These are phyloP conservation scores for Pogonocichla stellata DNA, from an alignment of 2,113 vertebrate genomes.

Conservation along the genomic window DNA sequence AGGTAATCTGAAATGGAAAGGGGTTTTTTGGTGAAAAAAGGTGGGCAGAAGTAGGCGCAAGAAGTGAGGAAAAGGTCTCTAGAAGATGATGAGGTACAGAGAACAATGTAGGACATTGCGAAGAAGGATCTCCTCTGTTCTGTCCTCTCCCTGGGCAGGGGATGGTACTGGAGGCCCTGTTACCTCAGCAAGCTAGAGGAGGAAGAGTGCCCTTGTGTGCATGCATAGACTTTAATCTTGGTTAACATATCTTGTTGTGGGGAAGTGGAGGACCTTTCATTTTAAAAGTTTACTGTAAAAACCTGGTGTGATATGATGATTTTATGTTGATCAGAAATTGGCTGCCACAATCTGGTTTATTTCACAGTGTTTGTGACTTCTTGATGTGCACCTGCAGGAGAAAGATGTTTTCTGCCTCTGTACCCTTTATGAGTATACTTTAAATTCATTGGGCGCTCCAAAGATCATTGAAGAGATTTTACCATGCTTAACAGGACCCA, in stretches of 20 bases:
- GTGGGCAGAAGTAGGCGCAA: not conserved
- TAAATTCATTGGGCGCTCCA: not conserved
- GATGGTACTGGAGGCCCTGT: not conserved
- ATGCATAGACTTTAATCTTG: not conserved
- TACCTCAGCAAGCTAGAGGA: not conserved
- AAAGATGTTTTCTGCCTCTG: not conserved
- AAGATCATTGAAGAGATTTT: not conserved
- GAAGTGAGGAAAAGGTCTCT: not conserved
- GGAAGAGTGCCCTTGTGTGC: not conserved
- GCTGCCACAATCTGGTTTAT: not conserved
- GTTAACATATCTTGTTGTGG: not conserved
- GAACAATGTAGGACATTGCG: rapidly evolving
- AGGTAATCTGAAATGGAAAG: not conserved
- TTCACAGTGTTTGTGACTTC: not conserved
- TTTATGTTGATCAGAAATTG: not conserved
- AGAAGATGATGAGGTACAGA: not conserved
- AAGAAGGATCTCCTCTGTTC: not conserved
- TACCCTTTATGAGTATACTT: not conserved
- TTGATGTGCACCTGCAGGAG: not conserved
- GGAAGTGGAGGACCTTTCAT: rapidly evolving
- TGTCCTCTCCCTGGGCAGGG: not conserved
- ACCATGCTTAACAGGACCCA: not conserved
- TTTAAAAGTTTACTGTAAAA: not conserved
- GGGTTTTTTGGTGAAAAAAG: not conserved
- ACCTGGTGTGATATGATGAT: not conserved